Base-by-base conservation (phyloP, 2,797 vertebrate species). In the Nannoperca australis region DNA sequence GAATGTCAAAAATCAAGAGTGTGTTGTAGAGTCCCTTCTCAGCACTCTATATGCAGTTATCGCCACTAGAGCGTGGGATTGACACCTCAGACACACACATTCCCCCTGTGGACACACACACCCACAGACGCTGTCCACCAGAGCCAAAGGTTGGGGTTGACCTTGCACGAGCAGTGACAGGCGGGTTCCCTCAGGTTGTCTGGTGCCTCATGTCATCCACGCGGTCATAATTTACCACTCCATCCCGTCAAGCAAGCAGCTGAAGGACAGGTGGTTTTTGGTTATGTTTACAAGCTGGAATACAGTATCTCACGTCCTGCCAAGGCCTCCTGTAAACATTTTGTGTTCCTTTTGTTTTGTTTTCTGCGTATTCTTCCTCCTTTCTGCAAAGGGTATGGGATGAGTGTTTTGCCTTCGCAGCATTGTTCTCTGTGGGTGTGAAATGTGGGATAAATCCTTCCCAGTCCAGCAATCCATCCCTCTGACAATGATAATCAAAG, bases 1-100 rank as follows among this genome's bases (percentile, higher is more conserved):
- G 65, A 93, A 88, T 88, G 89, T 91, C 92, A 85, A 66, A 80
- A 67, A 82, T 76, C 72, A 70, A 51, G 67, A 83, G 70, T 67
- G 75, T 65, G 75, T 65, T 53, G n/a, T 18, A 14, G 63, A 65
- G 44, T 34, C 60, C 27, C 20, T 77, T 78, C 81, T 74, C 65
- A 51, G 64, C 64, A 40, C 73, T 78, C 44, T 83, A 56, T 83
- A 56, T 69, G 81, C 78, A 42, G 85, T 86, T 89, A 81, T 86
- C 56, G 22, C 72, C 73, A 69, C 73, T 18, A 18, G 70, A 80
- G 81, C 71, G 76, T 87, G 72, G 73, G 87, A 90, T 87, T 89
- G 91, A 91, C 81, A 90, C 59, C 72, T 85, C 55, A 51, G 36
- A 76, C 56, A 47, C 76, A 72, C 74, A 50, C 27, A 36, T 11